Evolutionary conservation across 2,113 vertebrate species (phyloP), one percentile per base, ranked within the genome.

Genomic region (Ancistrus triradiatus): DNA sequence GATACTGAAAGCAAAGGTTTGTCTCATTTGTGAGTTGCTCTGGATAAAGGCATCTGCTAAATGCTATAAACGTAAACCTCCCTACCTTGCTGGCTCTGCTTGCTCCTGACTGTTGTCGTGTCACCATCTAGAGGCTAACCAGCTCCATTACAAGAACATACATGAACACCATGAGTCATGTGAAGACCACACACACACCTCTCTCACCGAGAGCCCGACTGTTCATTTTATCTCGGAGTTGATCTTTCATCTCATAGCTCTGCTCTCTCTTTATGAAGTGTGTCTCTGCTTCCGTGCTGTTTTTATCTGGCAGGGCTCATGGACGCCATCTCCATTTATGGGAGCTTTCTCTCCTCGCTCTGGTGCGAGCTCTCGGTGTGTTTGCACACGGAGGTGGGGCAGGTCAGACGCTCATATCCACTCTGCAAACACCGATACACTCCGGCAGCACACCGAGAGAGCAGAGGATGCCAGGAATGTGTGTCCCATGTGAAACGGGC

Each of bases 121-220:
- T 68, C 58, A 11, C 66, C 66, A 68, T 60, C 66, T 68, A 61
- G 66, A 60, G 66, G 66, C 7, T 1, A 40, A 18, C 13, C 18
- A 6, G 28, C 18, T 38, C 58, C n/a, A 53, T 13, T 53, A 63
- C 61, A 63, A 8, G 5, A 21, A 8, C 33, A 40, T 8, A 6
- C 31, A 28, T 43, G 8, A 42, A 25, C 21, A 35, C 2, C 18
- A 33, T 3, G 13, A 5, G 14, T 24, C 1, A 5, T n/a, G n/a
- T n/a, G n/a, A n/a, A n/a, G n/a, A n/a, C n/a, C n/a, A n/a, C n/a
- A n/a, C n/a, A n/a, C n/a, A n/a, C n/a, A n/a, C n/a, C n/a, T n/a
- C n/a, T n/a, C n/a, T n/a, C n/a, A n/a, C n/a, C n/a, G n/a, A n/a
- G n/a, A n/a, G n/a, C n/a, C n/a, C n/a, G n/a, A n/a, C n/a, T n/a